Conservation (phyloP, 2,888 invertebrate species). For the Flexamia atlantica region DNA sequence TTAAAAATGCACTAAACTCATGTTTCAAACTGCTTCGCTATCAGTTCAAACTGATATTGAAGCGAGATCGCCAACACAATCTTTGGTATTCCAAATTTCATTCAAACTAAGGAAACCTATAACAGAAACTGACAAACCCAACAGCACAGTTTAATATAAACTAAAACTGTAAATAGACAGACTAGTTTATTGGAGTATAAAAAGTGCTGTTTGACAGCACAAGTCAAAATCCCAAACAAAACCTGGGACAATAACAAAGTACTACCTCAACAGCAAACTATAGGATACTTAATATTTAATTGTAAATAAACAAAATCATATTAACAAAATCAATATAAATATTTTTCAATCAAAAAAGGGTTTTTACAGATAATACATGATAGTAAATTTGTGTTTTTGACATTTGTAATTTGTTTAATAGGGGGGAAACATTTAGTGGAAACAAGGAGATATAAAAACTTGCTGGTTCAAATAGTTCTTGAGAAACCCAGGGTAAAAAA, state of each 20-base stretch:
- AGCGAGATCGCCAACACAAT: background rate
- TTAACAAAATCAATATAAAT: too few relatives aligned
- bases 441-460: background rate
- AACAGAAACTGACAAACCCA: background rate
- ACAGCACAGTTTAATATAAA: constrained; percentile 48
- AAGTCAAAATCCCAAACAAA: constrained; percentile 30
- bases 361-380: background rate
- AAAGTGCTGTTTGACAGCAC: background rate
- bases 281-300: too few relatives aligned
- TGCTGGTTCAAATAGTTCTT: background rate
- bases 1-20: background rate
- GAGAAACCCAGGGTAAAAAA: background rate
- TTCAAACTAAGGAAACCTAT: background rate
- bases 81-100: background rate
- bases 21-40: constrained; percentile 8
- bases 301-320: too few relatives aligned
- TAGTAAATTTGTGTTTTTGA: background rate
- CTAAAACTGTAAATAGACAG: constrained; percentile 8
- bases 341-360: too few relatives aligned
- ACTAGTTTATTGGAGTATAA: background rate
- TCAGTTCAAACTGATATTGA: constrained; percentile 1
- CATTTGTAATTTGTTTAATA: background rate
- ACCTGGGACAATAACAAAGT: background rate
- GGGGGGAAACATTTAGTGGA: too few relatives aligned
- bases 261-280: background rate